Conservation (phyloP, 2,888 invertebrate genomes). For the Lithosia quadra region DNA sequence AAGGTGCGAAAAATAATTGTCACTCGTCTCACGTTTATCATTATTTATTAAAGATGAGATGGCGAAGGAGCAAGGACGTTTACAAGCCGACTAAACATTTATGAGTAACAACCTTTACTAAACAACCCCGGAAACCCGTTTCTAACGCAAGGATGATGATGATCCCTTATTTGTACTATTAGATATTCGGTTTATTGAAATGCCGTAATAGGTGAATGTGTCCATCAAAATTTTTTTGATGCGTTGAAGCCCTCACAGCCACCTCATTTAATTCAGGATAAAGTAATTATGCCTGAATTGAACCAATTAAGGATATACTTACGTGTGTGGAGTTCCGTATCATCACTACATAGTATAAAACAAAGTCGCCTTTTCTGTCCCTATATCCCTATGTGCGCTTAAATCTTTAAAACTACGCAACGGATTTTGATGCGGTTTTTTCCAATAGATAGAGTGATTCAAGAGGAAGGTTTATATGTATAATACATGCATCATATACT, state of each 20-base stretch:
- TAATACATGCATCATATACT: too few species aligned
- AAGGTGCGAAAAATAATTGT: conserved; percentile 4
- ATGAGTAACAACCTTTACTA: neutral
- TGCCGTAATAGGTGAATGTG: neutral
- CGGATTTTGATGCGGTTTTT: too few species aligned
- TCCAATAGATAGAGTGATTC: too few species aligned
- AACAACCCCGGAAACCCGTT: too few species aligned
- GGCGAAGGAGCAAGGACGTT: neutral
- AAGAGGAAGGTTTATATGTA: too few species aligned
- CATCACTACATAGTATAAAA: too few species aligned
- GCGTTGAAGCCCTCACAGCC: neutral
- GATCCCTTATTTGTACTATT: too few species aligned
- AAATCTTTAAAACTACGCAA: too few species aligned
- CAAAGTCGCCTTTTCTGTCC: too few species aligned
- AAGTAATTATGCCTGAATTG: conserved; percentile 1
- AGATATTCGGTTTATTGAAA: too few species aligned
- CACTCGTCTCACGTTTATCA: neutral
- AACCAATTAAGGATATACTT: neutral
- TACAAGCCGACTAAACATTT: neutral
- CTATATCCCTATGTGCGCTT: too few species aligned
- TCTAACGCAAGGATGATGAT: too few species aligned
- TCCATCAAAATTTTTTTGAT: neutral
- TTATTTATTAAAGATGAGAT: neutral
- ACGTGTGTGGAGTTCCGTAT: neutral
- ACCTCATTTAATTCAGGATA: neutral